Evolutionary conservation across 2,888 invertebrate species (phyloP), one percentile per base, ranked within the genome.

Genomic region (Idaea biselata): DNA sequence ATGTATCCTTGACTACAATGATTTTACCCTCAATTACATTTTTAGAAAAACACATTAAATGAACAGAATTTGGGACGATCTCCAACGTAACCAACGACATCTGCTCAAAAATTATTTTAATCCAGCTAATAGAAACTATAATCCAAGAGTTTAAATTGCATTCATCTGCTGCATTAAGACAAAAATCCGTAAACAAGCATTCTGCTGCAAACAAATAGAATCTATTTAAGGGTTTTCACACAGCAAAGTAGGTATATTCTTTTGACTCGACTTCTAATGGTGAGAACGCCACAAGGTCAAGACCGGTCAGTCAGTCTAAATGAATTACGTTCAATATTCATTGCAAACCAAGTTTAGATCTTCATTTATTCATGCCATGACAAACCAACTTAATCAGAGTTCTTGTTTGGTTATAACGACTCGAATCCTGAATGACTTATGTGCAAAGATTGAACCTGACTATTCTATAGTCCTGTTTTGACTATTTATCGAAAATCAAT

Each of bases 251-350:
- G n/a, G n/a, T 25, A 25, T 25, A 25, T 25, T 25, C 1, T 25
- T 25, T 25, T 25, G 25, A 25, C 25, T 25, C 25, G 25, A 25
- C 25, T 25, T 25, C 5, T 25, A 25, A 25, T 25, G 25, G 25
- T 25, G 25, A 5, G 44, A 44, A 8, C 14, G 11, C 32, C 63
- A 63, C 66, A 59, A 69, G 72, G 71, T 76, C 75, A 79, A 74
- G 68, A 68, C 62, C 73, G 72, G 74, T 72, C 75, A 74, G 67
- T 71, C 75, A 74, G 68, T 71, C 65, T 70, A 62, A 64, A 69
- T 65, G 66, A 67, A 69, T 71, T 71, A 63, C 71, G 70, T 70
- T 71, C 68, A 63, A 73, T 71, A 72, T 72, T 73, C 71, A 76
- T 73, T 68, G 68, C 70, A 66, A 63, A 66, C 69, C 71, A 66